Base-by-base conservation (phyloP, 2,888 invertebrate genomes). In the Callyntrura sp. region DNA sequence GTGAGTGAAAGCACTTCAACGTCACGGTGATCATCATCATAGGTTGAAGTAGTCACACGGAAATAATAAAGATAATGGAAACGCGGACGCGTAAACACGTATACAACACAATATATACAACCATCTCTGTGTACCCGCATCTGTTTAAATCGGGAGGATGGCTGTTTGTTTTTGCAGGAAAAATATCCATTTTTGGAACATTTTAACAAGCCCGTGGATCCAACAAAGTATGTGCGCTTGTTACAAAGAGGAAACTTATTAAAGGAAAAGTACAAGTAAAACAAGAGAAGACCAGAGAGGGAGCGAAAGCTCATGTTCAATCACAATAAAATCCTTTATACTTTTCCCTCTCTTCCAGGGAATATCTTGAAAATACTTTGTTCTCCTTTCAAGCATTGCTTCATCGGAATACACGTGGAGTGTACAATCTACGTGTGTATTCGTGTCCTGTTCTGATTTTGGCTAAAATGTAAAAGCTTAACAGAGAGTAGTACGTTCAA, bases 41-140 rank as follows among this genome's bases (percentile, higher is more conserved):
- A 3, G 43, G 55, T 55, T 78, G 55, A 57, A 57, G 78, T 55
- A 55, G 57, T 78, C 78, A 35, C 78, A 35, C 78, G 78, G 57
- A 78, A 78, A 78, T 57, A 78, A 78, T 78, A 78, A 78, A 57
- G 78, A 78, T 78, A 78, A 78, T 78, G 78, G 78, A 78, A 78
- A 55, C 78, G 8, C 14, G 23, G 73, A 48, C 45, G 23, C 48
- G 73, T 17, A 23, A 23, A 73, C 73, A 73, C 73, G 48, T 48
- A 48, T 73, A 23, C 35, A 35, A 68, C 35, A 35, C 35, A 35
- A 35, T 35, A 35, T 17, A 14, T 2, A 70, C 20, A 70, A 43
- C 43, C 70, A 70, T 45, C 43, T n/a, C n/a, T n/a, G 65, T 35
- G 11, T 70, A 35, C 35, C 3, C 35, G 35, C 70, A 70, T 35